Evolutionary conservation across 2,888 invertebrate species (phyloP).

Genomic region (Oxycera nigricornis): DNA sequence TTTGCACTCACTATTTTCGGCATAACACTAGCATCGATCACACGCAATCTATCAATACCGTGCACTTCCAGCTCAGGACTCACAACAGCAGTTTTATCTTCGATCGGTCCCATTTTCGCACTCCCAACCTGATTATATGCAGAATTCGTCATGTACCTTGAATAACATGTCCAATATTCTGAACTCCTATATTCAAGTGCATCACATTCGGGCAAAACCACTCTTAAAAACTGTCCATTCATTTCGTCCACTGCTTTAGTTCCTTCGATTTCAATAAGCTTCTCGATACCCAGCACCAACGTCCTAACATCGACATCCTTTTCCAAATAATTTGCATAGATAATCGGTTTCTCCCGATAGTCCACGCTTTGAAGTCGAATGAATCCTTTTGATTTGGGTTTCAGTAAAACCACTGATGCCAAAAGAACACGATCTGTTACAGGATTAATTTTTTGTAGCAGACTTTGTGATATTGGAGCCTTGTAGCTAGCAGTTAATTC

Average conservation of each 20-base stretch:
- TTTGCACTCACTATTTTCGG: constrained; percentile 66
- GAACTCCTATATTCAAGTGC: constrained; percentile 56
- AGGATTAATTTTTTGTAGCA: background rate
- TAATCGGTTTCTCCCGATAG: constrained; percentile 67
- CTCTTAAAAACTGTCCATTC: constrained; percentile 64
- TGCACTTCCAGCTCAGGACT: constrained; percentile 66
- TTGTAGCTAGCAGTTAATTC: background rate
- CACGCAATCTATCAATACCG: constrained; percentile 64
- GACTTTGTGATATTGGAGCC: background rate
- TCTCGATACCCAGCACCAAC: constrained; percentile 61
- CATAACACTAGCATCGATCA: constrained; percentile 66
- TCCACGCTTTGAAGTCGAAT: constrained; percentile 65
- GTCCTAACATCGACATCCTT: constrained; percentile 65
- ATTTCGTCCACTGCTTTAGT: constrained; percentile 61
- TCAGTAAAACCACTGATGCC: constrained; percentile 56
- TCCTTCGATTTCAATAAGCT: constrained; percentile 57
- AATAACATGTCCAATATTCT: constrained; percentile 72
- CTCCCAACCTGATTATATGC: constrained; percentile 72
- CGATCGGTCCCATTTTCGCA: constrained; percentile 70
- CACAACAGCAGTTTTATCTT: constrained; percentile 69
- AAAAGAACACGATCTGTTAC: constrained; percentile 47
- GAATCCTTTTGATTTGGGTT: constrained; percentile 66
- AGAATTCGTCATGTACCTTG: constrained; percentile 69
- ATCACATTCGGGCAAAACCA: constrained; percentile 63
- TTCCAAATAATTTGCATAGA: constrained; percentile 70